These are phyloP conservation scores for Cryptotermes secundus DNA, from an alignment of 1,140 invertebrate genomes.

Conservation along the genomic window DNA sequence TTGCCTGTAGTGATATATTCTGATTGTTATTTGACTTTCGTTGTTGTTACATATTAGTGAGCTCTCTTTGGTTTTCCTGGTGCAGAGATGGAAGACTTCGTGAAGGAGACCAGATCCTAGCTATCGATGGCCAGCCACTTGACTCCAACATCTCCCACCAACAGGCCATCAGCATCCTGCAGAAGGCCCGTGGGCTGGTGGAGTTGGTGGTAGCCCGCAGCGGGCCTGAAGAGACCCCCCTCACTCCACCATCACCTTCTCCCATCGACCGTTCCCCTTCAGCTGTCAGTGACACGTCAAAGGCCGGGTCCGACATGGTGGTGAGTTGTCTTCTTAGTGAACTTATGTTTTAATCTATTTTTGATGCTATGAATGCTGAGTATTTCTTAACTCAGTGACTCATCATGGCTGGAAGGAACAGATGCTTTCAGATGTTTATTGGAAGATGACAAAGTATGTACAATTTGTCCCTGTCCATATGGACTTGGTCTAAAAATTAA, in stretches of 20 bases:
- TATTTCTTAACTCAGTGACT: too few species aligned
- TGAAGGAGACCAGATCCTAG: conserved; percentile 86
- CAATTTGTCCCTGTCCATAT: too few species aligned
- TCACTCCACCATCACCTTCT: conserved; percentile 40
- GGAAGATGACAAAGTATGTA: too few species aligned
- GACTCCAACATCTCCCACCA: conserved; percentile 84
- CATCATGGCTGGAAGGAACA: too few species aligned
- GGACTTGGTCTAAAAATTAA: too few species aligned
- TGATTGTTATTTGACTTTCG: not conserved
- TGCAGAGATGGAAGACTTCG: conserved; percentile 72
- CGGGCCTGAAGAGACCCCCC: conserved; percentile 34
- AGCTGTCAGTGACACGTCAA: conserved; percentile 70
- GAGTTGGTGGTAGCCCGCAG: conserved; percentile 69
- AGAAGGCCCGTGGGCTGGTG: conserved; percentile 73
- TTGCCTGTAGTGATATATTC: too few species aligned
- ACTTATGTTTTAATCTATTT: too few species aligned
- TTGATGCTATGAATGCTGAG: too few species aligned
- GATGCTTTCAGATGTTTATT: too few species aligned
- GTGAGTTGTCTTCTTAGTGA: conserved; percentile 45
- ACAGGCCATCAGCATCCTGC: conserved; percentile 78
- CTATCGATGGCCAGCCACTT: conserved; percentile 83
- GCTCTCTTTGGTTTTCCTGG: conserved; percentile 44
- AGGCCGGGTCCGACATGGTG: conserved; percentile 71
- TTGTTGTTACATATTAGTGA: not conserved
- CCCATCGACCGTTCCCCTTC: conserved; percentile 62